Evolutionary conservation across 1,140 invertebrate genomes (phyloP), one percentile per base, ranked within the genome.

Genomic region (Hyles vespertilio): DNA sequence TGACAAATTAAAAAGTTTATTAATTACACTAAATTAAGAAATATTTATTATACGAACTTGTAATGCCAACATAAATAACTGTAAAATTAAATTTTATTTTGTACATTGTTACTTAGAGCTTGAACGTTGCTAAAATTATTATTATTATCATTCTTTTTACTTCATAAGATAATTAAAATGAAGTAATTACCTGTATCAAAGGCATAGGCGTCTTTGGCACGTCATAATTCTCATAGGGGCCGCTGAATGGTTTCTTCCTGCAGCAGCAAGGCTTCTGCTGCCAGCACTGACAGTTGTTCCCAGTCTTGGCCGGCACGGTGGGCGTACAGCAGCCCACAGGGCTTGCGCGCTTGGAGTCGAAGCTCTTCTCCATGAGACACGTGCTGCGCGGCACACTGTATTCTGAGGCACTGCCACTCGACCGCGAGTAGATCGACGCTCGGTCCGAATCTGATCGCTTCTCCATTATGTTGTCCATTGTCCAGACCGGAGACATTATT

Each of bases 151-250:
- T n/a, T n/a, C n/a, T n/a, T n/a, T n/a, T n/a, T n/a, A n/a, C n/a
- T n/a, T n/a, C n/a, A n/a, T n/a, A n/a, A 5, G 10, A 11, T 47
- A n/a, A 5, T 6, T 11, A 47, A 11, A 32, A 10, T 33, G 33
- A 3, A 12, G 6, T n/a, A 48, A n/a, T 56, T 65, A 91, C 91
- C 84, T 89, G 81, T 77, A 89, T 90, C 70, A 92, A 87, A 67
- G 91, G 91, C 90, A 91, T 90, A 12, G 90, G 91, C 53, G 91
- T 90, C 83, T 91, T 94, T 58, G 94, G 94, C 59, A 95, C 89
- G 74, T 95, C 94, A 69, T 95, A 95, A 81, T 95, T 95, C 63
- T 95, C 94, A 70, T 94, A 95, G 5, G 92, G 91, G 57, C 90
- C 91, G 55, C 77, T 82, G 68, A 87, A 90, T 5, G 63, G 43